These are phyloP conservation scores for Callocephalon fimbriatum DNA, from an alignment of 2,113 vertebrate species.

Conservation along the genomic window DNA sequence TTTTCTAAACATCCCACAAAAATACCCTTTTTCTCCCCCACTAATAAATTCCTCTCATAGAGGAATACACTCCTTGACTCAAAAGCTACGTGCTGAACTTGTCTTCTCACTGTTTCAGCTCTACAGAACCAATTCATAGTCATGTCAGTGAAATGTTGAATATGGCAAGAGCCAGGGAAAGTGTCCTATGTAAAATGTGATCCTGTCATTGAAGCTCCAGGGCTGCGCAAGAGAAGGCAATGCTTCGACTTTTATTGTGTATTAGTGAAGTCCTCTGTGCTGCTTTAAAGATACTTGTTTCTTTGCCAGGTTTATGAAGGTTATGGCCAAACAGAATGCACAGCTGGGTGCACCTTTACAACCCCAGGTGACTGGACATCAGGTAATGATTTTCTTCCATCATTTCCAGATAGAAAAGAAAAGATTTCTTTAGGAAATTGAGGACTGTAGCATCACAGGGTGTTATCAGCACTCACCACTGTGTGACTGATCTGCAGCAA, in stretches of 20 bases:
- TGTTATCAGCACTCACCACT: background rate
- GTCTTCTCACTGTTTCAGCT: background rate
- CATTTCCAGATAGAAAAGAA: background rate
- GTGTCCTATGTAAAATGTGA: rapidly evolving
- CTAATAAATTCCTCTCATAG: background rate
- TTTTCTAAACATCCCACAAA: background rate
- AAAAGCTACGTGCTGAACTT: background rate
- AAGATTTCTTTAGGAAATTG: background rate
- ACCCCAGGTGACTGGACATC: conserved; percentile 98
- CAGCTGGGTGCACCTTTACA: conserved; percentile 96
- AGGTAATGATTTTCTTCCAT: conserved; percentile 77
- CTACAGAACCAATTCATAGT: background rate
- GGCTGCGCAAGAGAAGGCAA: too few relatives aligned
- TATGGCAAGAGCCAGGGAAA: background rate
- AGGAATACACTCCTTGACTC: background rate
- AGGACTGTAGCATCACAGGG: background rate
- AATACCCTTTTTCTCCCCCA: background rate
- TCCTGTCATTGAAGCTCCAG: background rate
- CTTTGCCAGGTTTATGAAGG: conserved; percentile 92
- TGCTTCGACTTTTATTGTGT: background rate
- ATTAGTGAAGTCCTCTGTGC: background rate
- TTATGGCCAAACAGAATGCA: conserved; percentile 98
- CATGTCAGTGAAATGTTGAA: background rate
- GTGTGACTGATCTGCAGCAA: background rate
- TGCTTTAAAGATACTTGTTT: background rate